Conservation (phyloP, 1,140 invertebrate species). For the Halyomorpha halys region DNA sequence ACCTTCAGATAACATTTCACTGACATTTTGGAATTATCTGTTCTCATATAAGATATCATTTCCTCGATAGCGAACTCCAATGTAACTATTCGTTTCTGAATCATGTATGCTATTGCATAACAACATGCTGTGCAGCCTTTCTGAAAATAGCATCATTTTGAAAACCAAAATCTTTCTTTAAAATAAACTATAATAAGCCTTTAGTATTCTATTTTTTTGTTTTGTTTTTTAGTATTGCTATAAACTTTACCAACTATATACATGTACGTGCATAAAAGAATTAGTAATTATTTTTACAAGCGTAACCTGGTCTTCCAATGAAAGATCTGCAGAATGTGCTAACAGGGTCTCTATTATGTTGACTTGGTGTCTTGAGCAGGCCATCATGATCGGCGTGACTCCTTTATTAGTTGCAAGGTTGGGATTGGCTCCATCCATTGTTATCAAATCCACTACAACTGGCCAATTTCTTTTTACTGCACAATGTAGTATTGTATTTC, state of each 20-base stretch:
- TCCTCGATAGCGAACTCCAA: background rate
- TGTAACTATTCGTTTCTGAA: constrained; percentile 25
- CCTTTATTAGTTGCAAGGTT: constrained; percentile 16
- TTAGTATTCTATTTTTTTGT: background rate
- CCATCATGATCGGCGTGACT: constrained; percentile 18
- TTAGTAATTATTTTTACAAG: no score
- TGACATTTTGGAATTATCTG: background rate
- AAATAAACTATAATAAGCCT: background rate
- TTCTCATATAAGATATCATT: background rate
- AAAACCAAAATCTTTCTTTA: background rate
- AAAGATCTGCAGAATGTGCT: background rate
- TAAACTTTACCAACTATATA: no score
- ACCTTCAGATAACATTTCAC: no score
- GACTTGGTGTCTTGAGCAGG: constrained; percentile 10
- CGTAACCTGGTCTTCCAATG: constrained; percentile 7
- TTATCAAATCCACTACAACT: background rate
- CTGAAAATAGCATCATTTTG: constrained; percentile 17
- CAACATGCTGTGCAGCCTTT: constrained; percentile 35
- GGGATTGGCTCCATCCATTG: constrained; percentile 6
- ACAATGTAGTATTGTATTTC: constrained; percentile 14
- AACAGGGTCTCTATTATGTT: background rate
- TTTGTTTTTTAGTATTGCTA: background rate
- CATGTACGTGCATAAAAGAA: no score
- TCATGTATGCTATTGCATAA: constrained; percentile 33
- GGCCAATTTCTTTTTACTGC: constrained; percentile 19